phyloP scores from a whole-genome alignment of 1,140 invertebrate species.

The Trinorchestia longiramus region DNA sequence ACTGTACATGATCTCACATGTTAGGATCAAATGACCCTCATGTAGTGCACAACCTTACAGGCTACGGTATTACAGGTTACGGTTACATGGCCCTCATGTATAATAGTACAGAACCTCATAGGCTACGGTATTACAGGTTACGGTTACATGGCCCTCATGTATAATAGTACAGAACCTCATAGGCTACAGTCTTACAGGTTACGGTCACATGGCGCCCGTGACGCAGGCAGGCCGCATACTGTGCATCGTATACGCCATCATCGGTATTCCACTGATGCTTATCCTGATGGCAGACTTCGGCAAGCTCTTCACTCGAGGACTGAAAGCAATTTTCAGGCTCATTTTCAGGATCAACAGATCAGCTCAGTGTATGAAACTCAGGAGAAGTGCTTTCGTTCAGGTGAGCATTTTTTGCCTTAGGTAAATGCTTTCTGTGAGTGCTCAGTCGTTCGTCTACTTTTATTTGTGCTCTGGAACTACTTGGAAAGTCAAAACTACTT shows the following conservation, averaged over 20 bases:
- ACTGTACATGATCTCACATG: no score
- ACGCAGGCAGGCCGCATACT: conserved; percentile 86
- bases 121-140: neutral
- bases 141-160: neutral
- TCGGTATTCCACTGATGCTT: conserved; percentile 94
- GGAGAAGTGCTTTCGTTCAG: conserved; percentile 81
- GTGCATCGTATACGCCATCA: conserved; percentile 92
- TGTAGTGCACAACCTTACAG: no score
- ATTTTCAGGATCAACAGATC: conserved; percentile 88
- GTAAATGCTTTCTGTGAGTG: neutral
- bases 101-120: neutral
- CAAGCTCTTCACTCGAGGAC: conserved; percentile 89
- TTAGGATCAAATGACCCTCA: no score
- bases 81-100: neutral
- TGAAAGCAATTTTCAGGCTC: conserved; percentile 94
- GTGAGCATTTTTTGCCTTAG: conserved; percentile 70
- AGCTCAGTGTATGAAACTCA: conserved; percentile 83
- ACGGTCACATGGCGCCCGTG: conserved; percentile 91
- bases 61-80: no score
- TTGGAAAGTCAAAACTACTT: neutral
- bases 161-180: conserved; percentile 18
- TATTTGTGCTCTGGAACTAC: neutral
- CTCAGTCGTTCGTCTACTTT: neutral
- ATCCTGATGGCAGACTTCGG: conserved; percentile 93
- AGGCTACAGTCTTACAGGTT: conserved; percentile 78